These are phyloP conservation scores for Limnephilus lunatus DNA, from an alignment of 2,888 invertebrate genomes.

Conservation along the genomic window DNA sequence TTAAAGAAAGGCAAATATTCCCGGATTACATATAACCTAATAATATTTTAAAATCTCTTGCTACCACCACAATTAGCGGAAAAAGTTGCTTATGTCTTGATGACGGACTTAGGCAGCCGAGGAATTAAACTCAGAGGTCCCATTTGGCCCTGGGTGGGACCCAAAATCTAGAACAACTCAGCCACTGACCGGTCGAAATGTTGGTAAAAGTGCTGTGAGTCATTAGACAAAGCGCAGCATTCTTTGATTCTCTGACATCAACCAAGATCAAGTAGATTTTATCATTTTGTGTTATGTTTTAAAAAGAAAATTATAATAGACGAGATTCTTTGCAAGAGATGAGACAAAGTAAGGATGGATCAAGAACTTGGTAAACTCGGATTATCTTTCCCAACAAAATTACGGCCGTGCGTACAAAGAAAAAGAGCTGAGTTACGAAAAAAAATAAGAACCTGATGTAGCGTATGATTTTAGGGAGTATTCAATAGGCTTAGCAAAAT, in stretches of 20 bases:
- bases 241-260: neutral
- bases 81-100: too few species aligned
- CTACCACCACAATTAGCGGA: too few species aligned
- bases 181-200: too few species aligned
- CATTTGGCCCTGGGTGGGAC: too few species aligned
- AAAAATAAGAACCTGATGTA: neutral
- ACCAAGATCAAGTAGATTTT: neutral
- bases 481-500: neutral
- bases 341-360: neutral
- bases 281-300: too few species aligned
- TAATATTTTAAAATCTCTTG: too few species aligned
- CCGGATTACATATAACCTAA: too few species aligned
- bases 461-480: neutral
- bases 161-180: too few species aligned
- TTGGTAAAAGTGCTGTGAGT: too few species aligned
- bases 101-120: too few species aligned
- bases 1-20: too few species aligned
- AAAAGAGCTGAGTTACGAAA: neutral
- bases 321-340: neutral
- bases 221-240: neutral
- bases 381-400: neutral
- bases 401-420: neutral
- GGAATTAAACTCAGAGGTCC: too few species aligned
- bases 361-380: neutral
- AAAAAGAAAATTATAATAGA: neutral